Evolutionary conservation across 2,888 invertebrate species (phyloP).

Genomic region (Adelognathus sp.): DNA sequence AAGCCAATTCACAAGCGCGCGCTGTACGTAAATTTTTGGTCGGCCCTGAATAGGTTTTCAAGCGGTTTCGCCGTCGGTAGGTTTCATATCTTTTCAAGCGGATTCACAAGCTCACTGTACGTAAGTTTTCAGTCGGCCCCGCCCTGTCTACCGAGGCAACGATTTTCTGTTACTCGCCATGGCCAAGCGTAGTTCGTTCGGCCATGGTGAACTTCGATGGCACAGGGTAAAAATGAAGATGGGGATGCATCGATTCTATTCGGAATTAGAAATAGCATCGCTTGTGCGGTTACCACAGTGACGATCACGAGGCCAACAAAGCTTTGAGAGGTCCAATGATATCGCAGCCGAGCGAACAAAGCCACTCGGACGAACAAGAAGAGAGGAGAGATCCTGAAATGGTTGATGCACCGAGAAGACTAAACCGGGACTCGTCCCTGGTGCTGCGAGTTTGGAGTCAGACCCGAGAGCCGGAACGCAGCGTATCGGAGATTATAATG

Average conservation of each 20-base stretch:
- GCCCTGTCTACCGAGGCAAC: too few species aligned
- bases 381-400: not conserved
- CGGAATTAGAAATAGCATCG: not conserved
- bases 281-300: not conserved
- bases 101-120: too few species aligned
- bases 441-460: conserved; percentile 1
- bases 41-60: too few species aligned
- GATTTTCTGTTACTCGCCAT: too few species aligned
- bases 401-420: not conserved
- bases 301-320: not conserved
- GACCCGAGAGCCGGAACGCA: conserved; percentile 23
- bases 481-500: conserved; percentile 39
- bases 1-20: too few species aligned
- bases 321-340: conserved; percentile 17
- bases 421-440: conserved; percentile 37
- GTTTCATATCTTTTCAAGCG: too few species aligned
- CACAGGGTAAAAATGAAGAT: not conserved
- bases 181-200: too few species aligned
- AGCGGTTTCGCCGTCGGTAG: too few species aligned
- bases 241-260: too few species aligned
- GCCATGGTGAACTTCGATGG: too few species aligned
- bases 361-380: not conserved
- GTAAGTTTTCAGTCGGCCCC: too few species aligned
- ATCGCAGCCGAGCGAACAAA: not conserved
- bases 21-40: too few species aligned